phyloP scores from a whole-genome alignment of 2,888 invertebrate genomes.

The Drosophila bunnanda region DNA sequence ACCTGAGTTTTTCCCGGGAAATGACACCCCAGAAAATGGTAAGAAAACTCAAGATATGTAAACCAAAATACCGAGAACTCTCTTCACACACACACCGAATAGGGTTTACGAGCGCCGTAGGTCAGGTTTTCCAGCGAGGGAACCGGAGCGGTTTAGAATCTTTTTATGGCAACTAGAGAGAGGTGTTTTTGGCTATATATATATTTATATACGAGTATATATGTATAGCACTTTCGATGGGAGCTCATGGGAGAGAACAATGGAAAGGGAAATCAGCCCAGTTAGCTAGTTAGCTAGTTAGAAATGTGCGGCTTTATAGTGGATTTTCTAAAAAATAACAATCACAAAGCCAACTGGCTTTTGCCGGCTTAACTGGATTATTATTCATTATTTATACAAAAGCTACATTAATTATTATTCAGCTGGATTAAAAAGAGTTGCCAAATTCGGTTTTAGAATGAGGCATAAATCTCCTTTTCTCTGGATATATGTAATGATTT shows the following conservation, averaged over 20 bases:
- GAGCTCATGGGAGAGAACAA: constrained; percentile 16
- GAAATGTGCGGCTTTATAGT: background rate
- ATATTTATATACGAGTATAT: background rate
- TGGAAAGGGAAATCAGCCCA: constrained; percentile 24
- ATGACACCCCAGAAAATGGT: constrained; percentile 22
- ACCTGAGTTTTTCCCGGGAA: constrained; percentile 22
- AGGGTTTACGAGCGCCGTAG: constrained; percentile 33
- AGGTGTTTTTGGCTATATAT: constrained; percentile 13
- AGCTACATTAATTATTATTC: too few species aligned
- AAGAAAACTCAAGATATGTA: background rate
- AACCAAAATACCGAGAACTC: constrained; percentile 17
- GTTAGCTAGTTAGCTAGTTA: constrained; percentile 1
- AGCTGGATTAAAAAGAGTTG: background rate
- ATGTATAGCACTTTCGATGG: constrained; percentile 27
- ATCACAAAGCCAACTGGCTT: background rate
- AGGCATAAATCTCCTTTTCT: background rate
- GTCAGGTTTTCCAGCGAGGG: constrained; percentile 32
- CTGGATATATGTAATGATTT: background rate
- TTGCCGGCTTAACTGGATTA: background rate
- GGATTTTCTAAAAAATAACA: background rate
- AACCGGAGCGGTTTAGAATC: constrained; percentile 29
- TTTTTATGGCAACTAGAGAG: constrained; percentile 11
- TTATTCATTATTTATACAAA: background rate
- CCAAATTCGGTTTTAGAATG: background rate
- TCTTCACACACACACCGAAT: constrained; percentile 14